Evolutionary conservation across 2,113 vertebrate species (phyloP), one percentile per base, ranked within the genome.

Genomic region (Centropus unirufus): DNA sequence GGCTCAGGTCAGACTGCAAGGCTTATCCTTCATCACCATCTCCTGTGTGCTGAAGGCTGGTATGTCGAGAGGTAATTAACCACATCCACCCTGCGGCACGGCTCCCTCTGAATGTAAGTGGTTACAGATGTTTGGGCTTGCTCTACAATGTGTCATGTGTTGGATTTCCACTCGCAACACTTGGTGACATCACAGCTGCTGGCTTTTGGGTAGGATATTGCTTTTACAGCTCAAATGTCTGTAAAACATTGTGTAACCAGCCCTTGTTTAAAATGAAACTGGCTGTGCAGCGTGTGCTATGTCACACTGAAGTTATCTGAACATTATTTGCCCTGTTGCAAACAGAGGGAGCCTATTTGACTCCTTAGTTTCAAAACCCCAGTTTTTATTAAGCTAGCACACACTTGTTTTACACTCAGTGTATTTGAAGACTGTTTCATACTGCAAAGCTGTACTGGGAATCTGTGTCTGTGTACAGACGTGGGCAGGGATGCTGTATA

Each of bases 61-160:
- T 36, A 14, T 70, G 18, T 89, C 12, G 7, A 2, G 12, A 14
- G 4, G 4, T 69, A 79, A 73, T 93, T 73, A 83, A 90, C 75
- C 79, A 78, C 91, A 77, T 84, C 78, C 76, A 63, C 42, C 39
- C 81, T 75, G 29, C 30, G 88, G 88, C 88, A 79, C 29, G 3
- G 39, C 66, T 78, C 58, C 23, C 11, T 61, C 84, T 92, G 79
- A 34, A 4, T 51, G 2, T 88, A 79, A 94, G 51, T 94, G 69
- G 20, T 89, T 91, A 72, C 92, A 95, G 95, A 80, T 95, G 93
- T 96, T 39, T n/a, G 32, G 63, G 19, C 64, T 46, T 94, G 58
- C 73, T 89, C 4, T 39, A 68, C 40, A 68, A 7, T 22, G 47
- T 78, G 52, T 47, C 49, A 22, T 34, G 47, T 69, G 72, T 80